Evolutionary conservation across 2,113 vertebrate genomes (phyloP).

Genomic region (Corythoichthys haematopterus): DNA sequence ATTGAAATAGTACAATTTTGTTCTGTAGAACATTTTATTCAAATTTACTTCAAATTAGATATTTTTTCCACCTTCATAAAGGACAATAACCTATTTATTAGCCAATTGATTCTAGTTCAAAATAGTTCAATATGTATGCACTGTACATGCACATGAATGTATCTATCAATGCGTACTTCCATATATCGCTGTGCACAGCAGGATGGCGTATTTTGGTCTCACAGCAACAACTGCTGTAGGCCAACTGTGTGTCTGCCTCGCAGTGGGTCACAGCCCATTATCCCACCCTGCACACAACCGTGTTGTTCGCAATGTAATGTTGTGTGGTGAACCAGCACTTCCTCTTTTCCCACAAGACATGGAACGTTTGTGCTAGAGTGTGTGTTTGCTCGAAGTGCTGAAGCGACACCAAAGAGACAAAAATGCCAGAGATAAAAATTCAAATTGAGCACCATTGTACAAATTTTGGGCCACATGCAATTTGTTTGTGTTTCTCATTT

Average conservation of each 20-base stretch:
- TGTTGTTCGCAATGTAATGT: constrained; percentile 23
- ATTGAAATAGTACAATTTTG: not conserved
- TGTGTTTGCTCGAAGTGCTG: constrained; percentile 25
- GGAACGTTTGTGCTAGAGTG: constrained; percentile 5
- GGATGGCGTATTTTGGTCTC: constrained; percentile 29
- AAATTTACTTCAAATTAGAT: not conserved
- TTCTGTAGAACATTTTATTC: not conserved
- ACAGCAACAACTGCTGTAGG: constrained; percentile 38
- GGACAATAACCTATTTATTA: not conserved
- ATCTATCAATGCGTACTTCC: constrained; percentile 14
- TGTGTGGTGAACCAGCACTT: constrained; percentile 37
- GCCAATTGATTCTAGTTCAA: not conserved
- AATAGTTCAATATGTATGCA: not conserved
- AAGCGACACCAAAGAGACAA: constrained; percentile 5
- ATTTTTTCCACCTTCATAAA: constrained; percentile 22
- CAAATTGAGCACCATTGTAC: constrained; percentile 26
- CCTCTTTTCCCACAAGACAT: constrained; percentile 27
- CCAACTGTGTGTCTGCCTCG: constrained; percentile 20
- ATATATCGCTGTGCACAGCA: constrained; percentile 34
- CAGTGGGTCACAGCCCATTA: constrained; percentile 20
- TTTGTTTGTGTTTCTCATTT: constrained; percentile 59
- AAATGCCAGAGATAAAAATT: constrained; percentile 29
- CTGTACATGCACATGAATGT: not conserved
- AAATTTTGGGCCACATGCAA: constrained; percentile 28
- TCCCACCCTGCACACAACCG: constrained; percentile 7